Evolutionary conservation across 2,888 invertebrate species (phyloP).

Genomic region (Tetragonula carbonaria): DNA sequence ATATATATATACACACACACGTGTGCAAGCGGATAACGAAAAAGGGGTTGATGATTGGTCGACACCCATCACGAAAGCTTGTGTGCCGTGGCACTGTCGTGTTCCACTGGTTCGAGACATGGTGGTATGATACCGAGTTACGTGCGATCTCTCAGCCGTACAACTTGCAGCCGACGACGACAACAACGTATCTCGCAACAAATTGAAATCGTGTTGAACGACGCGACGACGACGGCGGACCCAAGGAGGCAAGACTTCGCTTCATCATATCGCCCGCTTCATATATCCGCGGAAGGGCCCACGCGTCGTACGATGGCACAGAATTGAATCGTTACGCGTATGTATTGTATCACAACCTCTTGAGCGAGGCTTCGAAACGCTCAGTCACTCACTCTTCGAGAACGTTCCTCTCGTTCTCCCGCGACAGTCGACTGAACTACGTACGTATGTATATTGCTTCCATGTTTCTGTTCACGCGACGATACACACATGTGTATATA

Average conservation of each 20-base stretch:
- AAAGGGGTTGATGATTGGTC: background rate
- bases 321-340: slow-evolving; percentile 62
- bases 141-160: background rate
- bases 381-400: slow-evolving; percentile 41
- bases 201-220: background rate
- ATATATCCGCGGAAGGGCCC: slow-evolving; percentile 35
- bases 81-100: background rate
- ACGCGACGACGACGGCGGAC: slow-evolving; percentile 16
- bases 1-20: too few species aligned
- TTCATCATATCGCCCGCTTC: slow-evolving; percentile 1
- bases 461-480: slow-evolving; percentile 7
- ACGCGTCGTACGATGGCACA: slow-evolving; percentile 65
- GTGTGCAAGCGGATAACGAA: background rate
- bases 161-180: background rate
- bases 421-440: too few species aligned
- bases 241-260: slow-evolving; percentile 20
- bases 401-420: slow-evolving; percentile 34
- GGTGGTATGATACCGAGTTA: background rate
- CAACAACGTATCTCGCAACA: background rate
- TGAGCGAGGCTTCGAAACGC: slow-evolving; percentile 61
- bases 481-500: background rate
- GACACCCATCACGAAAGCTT: background rate
- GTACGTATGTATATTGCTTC: too few species aligned
- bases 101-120: background rate
- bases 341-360: slow-evolving; percentile 73